Evolutionary conservation across 2,888 invertebrate species (phyloP), one percentile per base, ranked within the genome.

Genomic region (Cephus runcator): DNA sequence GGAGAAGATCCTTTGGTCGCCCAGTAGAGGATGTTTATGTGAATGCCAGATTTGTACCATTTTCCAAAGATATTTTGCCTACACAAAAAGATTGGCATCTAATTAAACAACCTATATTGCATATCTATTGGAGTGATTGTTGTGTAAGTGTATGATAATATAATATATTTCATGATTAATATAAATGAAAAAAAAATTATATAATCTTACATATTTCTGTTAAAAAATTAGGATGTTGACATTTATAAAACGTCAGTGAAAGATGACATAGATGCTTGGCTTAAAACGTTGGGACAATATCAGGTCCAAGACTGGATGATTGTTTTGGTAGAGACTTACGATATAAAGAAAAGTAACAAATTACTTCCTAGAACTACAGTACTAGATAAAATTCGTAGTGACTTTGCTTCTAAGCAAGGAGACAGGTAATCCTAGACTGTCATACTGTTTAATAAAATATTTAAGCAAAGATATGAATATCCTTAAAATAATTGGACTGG

Each of bases 121-220:
- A 99, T 91, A 96, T 97, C 79, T 99, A 96, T 92, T 98, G 98
- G 96, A 98, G 97, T 34, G 98, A 98, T 91, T 98, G 98, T 93
- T 94, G 95, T 91, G 98, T 98, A 93, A 93, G 94, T 93, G 69
- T 34, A 68, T 69, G 76, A 73, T 75, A 33, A 34, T 71, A 15
- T 12, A 12, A 33, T 69, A 12, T n/a, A 68, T 34, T 34, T 56
- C 9, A 23, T 23, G 6, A 56, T 56, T 56, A 56, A 56, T 6
- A 56, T 23, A 9, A 56, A 9, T 56, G 23, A 40, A 23, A 23
- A 56, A 15, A 34, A 11, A 34, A 15, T 40, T 15, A 40, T 15
- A 15, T 15, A 15, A 40, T 40, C 40, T 40, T 56, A 56, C 1
- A 23, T 23, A 23, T 56, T 56, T 56, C 23, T 56, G 23, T 56